Evolutionary conservation across 2,888 invertebrate species (phyloP), one percentile per base, ranked within the genome.

Genomic region (Quadriops clusia): DNA sequence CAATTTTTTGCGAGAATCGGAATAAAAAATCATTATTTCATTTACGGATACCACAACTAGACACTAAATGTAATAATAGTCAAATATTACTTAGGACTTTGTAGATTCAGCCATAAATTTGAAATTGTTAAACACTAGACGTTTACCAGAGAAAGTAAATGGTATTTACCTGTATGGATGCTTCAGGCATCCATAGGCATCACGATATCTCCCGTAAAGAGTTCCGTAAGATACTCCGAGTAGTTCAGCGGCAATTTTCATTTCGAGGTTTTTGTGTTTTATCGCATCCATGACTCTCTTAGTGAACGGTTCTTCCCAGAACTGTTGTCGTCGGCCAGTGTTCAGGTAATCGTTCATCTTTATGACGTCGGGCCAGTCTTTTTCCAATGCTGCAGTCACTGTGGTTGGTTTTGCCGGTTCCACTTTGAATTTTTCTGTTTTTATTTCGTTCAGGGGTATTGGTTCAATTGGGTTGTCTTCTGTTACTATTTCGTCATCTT

Each of bases 301-400:
- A 16, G 87, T 87, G 50, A 86, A 87, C 24, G 83, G 78, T 56
- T 89, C 89, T 54, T 89, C 89, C 89, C 89, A 90, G 62, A 89
- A 90, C 62, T 89, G 87, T 36, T 87, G 89, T 29, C 89, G 64
- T 17, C 89, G 64, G 2, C 89, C 87, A 46, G 83, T 84, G 47
- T 82, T 79, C 38, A 87, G 61, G 53, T 87, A 89, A 50, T 86
- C 86, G 55, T 81, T 83, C 70, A 87, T 76, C 58, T 84, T 86
- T 34, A 87, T 72, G 21, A 87, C 86, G 60, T 86, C 80, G 29
- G 65, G 59, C 60, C 61, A 61, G 41, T 62, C 60, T 37, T 57
- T 58, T 40, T 61, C 60, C 37, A 60, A 43, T 11, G 56, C 51
- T n/a, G 58, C 57, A 9, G 58, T 58, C 9, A 60, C 42, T 3